Conservation (phyloP, 2,797 vertebrate genomes). For the Lutra lutra region DNA sequence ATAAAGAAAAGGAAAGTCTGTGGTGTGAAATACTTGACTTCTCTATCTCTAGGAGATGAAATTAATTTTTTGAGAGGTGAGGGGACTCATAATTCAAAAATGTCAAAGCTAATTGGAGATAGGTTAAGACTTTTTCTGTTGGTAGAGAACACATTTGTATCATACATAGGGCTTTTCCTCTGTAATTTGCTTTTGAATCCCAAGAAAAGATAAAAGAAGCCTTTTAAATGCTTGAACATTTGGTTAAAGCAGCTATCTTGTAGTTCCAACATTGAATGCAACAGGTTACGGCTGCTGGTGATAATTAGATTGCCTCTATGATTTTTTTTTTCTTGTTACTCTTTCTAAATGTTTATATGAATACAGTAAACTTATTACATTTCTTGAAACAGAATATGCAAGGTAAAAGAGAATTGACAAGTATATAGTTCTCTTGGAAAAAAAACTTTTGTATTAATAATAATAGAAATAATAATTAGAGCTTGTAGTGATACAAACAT, state of each 20-base stretch:
- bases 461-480: neutral
- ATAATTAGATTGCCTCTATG: conserved; percentile 44
- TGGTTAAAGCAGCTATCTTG: conserved; percentile 55
- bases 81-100: neutral
- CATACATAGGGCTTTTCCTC: conserved; percentile 29
- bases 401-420: neutral
- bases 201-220: conserved; percentile 62
- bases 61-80: neutral
- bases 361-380: conserved; percentile 5
- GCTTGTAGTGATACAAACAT: neutral
- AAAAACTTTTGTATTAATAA: neutral
- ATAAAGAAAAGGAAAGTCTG: conserved; percentile 24
- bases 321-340: conserved; percentile 63
- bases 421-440: neutral
- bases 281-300: conserved; percentile 62
- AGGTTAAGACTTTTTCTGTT: neutral
- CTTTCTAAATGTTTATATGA: conserved; percentile 59
- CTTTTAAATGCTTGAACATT: conserved; percentile 69
- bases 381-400: conserved; percentile 38
- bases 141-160: conserved; percentile 61
- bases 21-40: neutral
- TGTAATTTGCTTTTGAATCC: conserved; percentile 57
- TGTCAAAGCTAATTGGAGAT: conserved; percentile 9
- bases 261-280: conserved; percentile 5
- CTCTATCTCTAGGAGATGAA: neutral